Evolutionary conservation across 1,140 invertebrate species (phyloP).

Genomic region (Hycleus cichorii): DNA sequence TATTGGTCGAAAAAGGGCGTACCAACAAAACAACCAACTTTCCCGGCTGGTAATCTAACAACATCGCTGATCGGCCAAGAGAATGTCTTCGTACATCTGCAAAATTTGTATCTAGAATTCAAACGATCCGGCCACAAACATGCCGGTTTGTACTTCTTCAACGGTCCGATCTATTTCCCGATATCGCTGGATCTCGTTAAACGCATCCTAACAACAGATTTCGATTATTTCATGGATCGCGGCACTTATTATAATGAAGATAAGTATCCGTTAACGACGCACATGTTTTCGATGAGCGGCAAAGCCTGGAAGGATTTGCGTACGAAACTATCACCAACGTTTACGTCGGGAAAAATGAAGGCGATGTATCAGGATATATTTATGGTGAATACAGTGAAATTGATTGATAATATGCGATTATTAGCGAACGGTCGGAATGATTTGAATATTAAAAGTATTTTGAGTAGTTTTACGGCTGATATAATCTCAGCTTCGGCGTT

Average conservation of each 20-base stretch:
- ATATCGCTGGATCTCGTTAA: slow-evolving; percentile 41
- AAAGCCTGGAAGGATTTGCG: slow-evolving; percentile 43
- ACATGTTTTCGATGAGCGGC: slow-evolving; percentile 42
- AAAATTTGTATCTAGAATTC: no score
- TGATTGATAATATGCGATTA: no score
- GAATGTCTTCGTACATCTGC: no score
- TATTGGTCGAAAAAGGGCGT: slow-evolving; percentile 21
- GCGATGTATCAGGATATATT: slow-evolving; percentile 34
- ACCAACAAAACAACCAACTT: slow-evolving; percentile 11
- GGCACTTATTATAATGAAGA: slow-evolving; percentile 40
- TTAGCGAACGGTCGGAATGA: neutral
- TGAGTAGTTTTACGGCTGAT: slow-evolving; percentile 9
- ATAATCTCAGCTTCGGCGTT: slow-evolving; percentile 43
- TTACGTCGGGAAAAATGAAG: slow-evolving; percentile 45
- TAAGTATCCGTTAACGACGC: slow-evolving; percentile 42
- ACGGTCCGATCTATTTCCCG: no score
- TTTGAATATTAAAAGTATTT: slow-evolving; percentile 32
- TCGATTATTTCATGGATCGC: slow-evolving; percentile 43
- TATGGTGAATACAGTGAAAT: no score
- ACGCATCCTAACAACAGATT: slow-evolving; percentile 44
- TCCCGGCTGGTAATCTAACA: slow-evolving; percentile 14
- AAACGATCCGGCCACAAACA: no score
- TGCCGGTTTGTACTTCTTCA: no score
- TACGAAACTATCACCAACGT: slow-evolving; percentile 42
- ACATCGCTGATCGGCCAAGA: neutral